Evolutionary conservation across 2,797 vertebrate genomes (phyloP).

Genomic region (Rachycentron canadum): DNA sequence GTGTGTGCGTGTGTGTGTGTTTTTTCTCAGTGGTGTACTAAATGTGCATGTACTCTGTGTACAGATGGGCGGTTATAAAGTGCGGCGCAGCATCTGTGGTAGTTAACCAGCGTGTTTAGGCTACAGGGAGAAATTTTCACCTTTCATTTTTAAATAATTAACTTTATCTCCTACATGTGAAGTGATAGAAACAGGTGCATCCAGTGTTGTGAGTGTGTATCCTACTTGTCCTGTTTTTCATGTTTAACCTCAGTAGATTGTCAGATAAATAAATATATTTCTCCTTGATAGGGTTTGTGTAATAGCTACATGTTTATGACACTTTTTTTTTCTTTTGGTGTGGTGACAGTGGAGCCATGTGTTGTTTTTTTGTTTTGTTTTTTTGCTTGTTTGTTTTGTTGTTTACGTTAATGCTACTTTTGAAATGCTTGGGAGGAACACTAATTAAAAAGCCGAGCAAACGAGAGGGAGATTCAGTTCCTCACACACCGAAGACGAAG

Average conservation of each 20-base stretch:
- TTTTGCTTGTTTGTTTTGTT: conserved; percentile 35
- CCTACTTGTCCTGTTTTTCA: conserved; percentile 45
- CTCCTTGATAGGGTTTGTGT: conserved; percentile 15
- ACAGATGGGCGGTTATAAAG: conserved; percentile 41
- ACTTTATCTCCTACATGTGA: conserved; percentile 32
- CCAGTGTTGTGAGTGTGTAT: conserved; percentile 40
- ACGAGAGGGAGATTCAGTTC: conserved; percentile 44
- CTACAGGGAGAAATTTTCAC: conserved; percentile 1
- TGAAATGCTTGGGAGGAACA: conserved; percentile 30
- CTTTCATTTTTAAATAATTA: conserved; percentile 19
- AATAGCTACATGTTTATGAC: neutral
- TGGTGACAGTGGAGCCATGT: conserved; percentile 41
- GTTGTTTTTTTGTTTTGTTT: conserved; percentile 30
- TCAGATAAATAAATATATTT: conserved; percentile 14
- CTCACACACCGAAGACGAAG: conserved; percentile 50
- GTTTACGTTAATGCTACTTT: conserved; percentile 42
- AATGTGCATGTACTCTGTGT: conserved; percentile 60
- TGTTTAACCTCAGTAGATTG: conserved; percentile 16
- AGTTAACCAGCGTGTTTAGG: conserved; percentile 23
- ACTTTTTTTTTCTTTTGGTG: conserved; percentile 14
- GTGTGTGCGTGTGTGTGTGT: conserved; percentile 25
- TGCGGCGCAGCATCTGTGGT: conserved; percentile 28
- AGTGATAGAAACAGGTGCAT: conserved; percentile 51
- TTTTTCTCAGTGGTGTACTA: conserved; percentile 56
- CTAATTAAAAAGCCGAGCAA: conserved; percentile 46